Percentiles rank a stretch among this genome's conserved stretches.
Conservation (phyloP, 2,113 vertebrate species). For the Rattus rattus region DNA sequence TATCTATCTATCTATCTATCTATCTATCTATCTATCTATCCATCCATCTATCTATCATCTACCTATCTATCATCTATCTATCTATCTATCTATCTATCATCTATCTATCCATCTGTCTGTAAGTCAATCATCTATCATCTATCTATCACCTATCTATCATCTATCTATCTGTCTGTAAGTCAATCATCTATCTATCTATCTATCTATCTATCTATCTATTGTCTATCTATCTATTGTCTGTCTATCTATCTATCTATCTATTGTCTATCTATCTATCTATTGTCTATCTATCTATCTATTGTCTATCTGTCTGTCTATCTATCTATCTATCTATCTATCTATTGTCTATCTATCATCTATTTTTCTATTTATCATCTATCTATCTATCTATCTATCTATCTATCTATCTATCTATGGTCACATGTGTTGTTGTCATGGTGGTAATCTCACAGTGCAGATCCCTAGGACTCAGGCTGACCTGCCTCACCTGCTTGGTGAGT, state of each 20-base stretch:
- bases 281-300: no score
- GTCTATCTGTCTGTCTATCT: background rate
- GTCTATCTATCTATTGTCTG: background rate
- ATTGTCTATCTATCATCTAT: background rate
- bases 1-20: no score
- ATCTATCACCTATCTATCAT: background rate
- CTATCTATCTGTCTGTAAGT: background rate
- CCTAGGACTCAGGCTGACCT: background rate
- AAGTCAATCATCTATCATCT: background rate
- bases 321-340: background rate
- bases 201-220: background rate
- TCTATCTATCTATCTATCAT: background rate
- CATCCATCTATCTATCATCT: background rate
- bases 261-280: background rate
- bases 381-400: background rate
- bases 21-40: background rate
- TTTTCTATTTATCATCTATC: background rate
- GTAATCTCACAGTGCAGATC: background rate
- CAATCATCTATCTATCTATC: no score
- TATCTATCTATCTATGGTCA: background rate
- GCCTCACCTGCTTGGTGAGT: background rate
- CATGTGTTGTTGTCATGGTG: background rate
- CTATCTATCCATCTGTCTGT: background rate
- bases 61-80: background rate
- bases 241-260: no score